These are phyloP conservation scores for Agrypnia vestita DNA, from an alignment of 1,140 invertebrate species.

Conservation along the genomic window DNA sequence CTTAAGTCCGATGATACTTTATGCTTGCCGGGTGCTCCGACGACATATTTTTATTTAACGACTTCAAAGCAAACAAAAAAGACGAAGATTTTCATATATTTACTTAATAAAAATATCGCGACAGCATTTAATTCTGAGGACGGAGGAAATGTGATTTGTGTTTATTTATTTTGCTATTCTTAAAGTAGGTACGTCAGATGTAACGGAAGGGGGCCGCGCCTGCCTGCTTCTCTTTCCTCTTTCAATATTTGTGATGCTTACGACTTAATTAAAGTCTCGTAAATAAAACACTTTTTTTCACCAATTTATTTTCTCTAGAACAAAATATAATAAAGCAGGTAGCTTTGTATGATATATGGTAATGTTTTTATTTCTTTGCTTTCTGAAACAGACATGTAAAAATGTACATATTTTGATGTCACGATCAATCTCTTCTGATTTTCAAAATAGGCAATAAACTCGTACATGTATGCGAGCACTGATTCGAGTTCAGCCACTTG, in stretches of 20 bases:
- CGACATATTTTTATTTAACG: neutral
- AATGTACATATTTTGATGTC: too few species aligned
- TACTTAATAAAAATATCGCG: slow-evolving; percentile 14
- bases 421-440: too few species aligned
- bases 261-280: slow-evolving; percentile 12
- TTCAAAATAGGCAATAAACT: too few species aligned
- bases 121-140: neutral
- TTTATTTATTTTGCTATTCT: slow-evolving; percentile 10
- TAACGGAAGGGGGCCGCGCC: too few species aligned
- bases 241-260: slow-evolving; percentile 9
- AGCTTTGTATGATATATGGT: neutral
- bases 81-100: slow-evolving; percentile 6
- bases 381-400: too few species aligned
- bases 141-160: neutral
- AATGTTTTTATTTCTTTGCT: too few species aligned
- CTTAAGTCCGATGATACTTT: too few species aligned
- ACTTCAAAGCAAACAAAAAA: slow-evolving; percentile 19
- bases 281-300: slow-evolving; percentile 1
- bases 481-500: too few species aligned
- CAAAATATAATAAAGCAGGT: neutral
- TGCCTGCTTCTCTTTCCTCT: neutral
- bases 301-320: neutral
- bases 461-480: too few species aligned
- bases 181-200: neutral
- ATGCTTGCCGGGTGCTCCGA: too few species aligned